Evolutionary conservation across 2,888 invertebrate species (phyloP).

Genomic region (Lissonota sp.): DNA sequence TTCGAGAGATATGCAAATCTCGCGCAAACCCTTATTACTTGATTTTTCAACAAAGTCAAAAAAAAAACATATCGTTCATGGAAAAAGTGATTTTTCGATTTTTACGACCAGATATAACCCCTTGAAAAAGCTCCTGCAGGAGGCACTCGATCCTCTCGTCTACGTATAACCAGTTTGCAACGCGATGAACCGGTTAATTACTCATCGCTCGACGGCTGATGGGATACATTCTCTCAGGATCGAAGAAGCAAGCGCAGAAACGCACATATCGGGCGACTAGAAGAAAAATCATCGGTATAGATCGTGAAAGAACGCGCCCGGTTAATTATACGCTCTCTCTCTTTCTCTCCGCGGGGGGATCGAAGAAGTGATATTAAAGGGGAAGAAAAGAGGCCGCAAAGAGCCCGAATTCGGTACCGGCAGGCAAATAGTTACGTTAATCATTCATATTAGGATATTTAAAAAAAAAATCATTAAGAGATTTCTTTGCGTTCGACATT

Average conservation of each 20-base stretch:
- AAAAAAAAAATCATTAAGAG: constrained; percentile 38
- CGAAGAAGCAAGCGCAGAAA: constrained; percentile 12
- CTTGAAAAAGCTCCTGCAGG: constrained; percentile 13
- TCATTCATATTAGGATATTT: constrained; percentile 38
- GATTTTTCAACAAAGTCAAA: no score
- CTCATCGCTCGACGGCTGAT: constrained; percentile 46
- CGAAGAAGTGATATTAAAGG: constrained; percentile 38
- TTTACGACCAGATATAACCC: no score
- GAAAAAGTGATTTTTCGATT: neutral
- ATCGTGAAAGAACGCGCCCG: constrained; percentile 46
- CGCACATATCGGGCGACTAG: constrained; percentile 1
- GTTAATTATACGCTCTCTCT: constrained; percentile 53
- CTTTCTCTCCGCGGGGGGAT: constrained; percentile 49
- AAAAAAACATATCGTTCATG: no score
- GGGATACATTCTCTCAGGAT: constrained; percentile 31
- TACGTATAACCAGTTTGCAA: constrained; percentile 58
- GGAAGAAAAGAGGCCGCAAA: constrained; percentile 25
- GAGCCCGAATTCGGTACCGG: constrained; percentile 12
- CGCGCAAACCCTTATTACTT: no score
- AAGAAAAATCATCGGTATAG: constrained; percentile 56
- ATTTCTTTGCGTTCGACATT: constrained; percentile 8
- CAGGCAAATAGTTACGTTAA: constrained; percentile 40
- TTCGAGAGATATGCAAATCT: no score
- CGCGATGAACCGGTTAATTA: constrained; percentile 63
- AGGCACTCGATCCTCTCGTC: constrained; percentile 14